Percentiles rank a stretch among this genome's conserved stretches.
phyloP scores from a whole-genome alignment of 2,888 invertebrate species.

The Acanthosoma haemorrhoidale region DNA sequence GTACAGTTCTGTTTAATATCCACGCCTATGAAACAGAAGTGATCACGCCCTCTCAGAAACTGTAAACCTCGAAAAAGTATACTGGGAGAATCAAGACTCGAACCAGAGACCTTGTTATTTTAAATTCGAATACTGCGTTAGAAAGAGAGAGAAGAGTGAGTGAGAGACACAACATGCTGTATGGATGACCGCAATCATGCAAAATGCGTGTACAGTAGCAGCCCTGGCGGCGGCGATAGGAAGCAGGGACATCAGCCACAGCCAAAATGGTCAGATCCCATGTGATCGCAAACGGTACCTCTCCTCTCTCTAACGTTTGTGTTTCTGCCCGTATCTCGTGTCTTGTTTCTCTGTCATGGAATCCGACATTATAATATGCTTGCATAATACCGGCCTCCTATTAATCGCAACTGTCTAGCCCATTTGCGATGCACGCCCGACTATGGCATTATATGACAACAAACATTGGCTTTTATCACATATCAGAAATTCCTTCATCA shows the following conservation, averaged over 20 bases:
- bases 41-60: no score
- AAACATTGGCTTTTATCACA: conserved; percentile 87
- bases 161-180: background rate
- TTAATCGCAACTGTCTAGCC: no score
- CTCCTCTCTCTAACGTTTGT: background rate
- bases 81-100: no score
- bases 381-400: no score
- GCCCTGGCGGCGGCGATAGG: background rate
- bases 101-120: background rate
- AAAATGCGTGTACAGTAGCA: no score
- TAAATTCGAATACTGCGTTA: no score
- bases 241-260: background rate
- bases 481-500: conserved; percentile 89
- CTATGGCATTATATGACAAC: conserved; percentile 92
- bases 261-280: conserved; percentile 14
- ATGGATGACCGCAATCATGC: background rate
- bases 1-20: no score
- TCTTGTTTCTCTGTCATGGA: background rate
- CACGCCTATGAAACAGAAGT: no score
- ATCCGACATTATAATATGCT: no score
- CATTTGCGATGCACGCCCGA: conserved; percentile 41
- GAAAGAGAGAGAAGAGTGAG: no score
- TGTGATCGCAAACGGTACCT: conserved; percentile 21
- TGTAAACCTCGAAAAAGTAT: no score
- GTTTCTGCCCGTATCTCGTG: background rate